Evolutionary conservation across 2,797 vertebrate species (phyloP).

Genomic region (Lithobates sylvaticus): DNA sequence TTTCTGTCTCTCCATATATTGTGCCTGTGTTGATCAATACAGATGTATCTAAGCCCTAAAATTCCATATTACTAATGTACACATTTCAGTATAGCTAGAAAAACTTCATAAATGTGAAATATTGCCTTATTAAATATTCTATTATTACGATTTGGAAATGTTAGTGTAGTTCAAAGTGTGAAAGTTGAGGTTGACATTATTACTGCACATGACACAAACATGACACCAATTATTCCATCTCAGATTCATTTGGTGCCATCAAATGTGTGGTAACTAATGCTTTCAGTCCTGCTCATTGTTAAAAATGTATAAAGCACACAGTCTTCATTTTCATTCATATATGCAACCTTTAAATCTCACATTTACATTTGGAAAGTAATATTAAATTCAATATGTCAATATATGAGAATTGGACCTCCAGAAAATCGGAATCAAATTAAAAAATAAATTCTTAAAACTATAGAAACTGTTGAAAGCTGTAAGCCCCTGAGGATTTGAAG

Average conservation of each 20-base stretch:
- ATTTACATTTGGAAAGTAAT: background rate
- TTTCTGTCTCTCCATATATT: no score
- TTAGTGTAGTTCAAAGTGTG: constrained; percentile 8
- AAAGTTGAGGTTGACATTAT: constrained; percentile 19
- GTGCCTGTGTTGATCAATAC: no score
- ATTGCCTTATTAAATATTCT: background rate
- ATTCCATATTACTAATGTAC: background rate
- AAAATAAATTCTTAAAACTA: constrained; percentile 68
- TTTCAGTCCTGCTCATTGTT: background rate
- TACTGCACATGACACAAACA: constrained; percentile 20
- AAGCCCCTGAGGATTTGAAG: constrained; percentile 60
- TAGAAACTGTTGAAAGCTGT: constrained; percentile 55
- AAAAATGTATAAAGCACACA: background rate
- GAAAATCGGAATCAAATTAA: constrained; percentile 69
- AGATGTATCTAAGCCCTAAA: no score
- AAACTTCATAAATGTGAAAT: background rate
- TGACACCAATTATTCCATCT: constrained; percentile 30
- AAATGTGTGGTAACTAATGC: background rate
- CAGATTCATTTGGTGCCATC: background rate
- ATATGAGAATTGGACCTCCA: background rate
- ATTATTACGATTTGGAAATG: background rate
- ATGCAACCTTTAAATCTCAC: background rate
- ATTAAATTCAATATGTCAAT: constrained; percentile 5
- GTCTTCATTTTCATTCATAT: background rate
- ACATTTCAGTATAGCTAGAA: background rate